Evolutionary conservation across 1,140 invertebrate genomes (phyloP), one percentile per base, ranked within the genome.

Genomic region (Sesamia nonagrioides): DNA sequence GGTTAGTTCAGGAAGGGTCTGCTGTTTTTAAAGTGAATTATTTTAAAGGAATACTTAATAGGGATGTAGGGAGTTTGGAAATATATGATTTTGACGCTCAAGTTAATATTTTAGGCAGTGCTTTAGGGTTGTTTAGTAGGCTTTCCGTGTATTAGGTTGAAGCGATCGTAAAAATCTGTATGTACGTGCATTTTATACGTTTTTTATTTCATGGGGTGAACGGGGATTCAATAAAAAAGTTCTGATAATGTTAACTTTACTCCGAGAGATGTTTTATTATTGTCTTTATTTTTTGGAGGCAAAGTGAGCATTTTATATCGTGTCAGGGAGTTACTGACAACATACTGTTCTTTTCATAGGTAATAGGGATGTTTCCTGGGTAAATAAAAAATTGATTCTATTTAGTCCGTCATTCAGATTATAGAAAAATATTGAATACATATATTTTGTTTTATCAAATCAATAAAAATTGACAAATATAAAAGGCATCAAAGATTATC

Each of bases 11-110:
- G 84, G 83, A 80, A 80, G 77, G 83, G 85, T 88, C 79, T 54
- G 63, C 79, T 78, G 79, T 86, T 88, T 87, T 85, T 85, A 88
- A 86, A 87, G 83, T 80, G 82, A 84, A 89, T 89, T 88, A 88
- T 89, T 88, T 88, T 79, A 83, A 87, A 82, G 82, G 72, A 48
- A 63, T 78, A 66, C 69, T 81, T 81, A 58, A 66, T 78, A 56
- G 35, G 45, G 54, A 84, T 81, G 78, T 66, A 82, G 69, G 77
- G 79, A 78, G 72, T 77, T 75, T 18, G 42, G n/a, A 69, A 74
- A 56, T 50, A 58, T 78, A 78, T 58, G 63, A 58, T 52, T 72
- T 72, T 72, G 54, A 74, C 54, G 48, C 58, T 72, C 60, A 18
- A 48, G 56, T 60, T 73, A 80, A 80, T 72, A 71, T 61, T 61